Percentiles rank a stretch among this genome's conserved stretches.
These are phyloP conservation scores for Epinotia ramella DNA, from an alignment of 2,888 invertebrate species.

Conservation along the genomic window DNA sequence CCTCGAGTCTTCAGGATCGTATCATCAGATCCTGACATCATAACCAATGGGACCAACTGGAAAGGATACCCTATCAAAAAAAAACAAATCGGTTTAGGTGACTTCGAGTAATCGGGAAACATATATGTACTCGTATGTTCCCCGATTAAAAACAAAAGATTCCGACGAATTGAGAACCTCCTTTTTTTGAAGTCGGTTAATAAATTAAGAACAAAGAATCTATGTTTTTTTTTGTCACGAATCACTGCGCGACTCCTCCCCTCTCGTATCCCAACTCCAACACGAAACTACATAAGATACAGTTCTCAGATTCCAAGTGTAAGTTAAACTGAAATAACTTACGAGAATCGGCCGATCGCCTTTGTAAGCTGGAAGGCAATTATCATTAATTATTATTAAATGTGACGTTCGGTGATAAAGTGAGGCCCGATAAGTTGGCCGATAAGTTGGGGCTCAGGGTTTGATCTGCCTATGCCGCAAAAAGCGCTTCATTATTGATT, in stretches of 20 bases:
- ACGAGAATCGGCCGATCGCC: conserved; percentile 83
- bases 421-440: conserved; percentile 82
- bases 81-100: no score
- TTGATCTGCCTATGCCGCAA: conserved; percentile 20
- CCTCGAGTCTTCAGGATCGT: no score
- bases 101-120: no score
- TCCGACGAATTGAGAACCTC: no score
- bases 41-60: no score
- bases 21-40: no score
- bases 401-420: conserved; percentile 82
- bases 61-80: no score
- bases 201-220: neutral
- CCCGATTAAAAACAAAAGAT: no score
- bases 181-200: no score
- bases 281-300: conserved; percentile 80
- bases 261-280: conserved; percentile 55
- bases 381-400: conserved; percentile 86
- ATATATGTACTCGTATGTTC: no score
- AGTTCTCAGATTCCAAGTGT: conserved; percentile 82
- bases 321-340: conserved; percentile 85
- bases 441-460: conserved; percentile 81
- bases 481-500: conserved; percentile 3
- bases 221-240: neutral
- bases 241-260: conserved; percentile 53
- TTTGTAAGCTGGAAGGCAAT: conserved; percentile 84